Evolutionary conservation across 2,888 invertebrate genomes (phyloP).

Genomic region (Rhyacophila evoluta): DNA sequence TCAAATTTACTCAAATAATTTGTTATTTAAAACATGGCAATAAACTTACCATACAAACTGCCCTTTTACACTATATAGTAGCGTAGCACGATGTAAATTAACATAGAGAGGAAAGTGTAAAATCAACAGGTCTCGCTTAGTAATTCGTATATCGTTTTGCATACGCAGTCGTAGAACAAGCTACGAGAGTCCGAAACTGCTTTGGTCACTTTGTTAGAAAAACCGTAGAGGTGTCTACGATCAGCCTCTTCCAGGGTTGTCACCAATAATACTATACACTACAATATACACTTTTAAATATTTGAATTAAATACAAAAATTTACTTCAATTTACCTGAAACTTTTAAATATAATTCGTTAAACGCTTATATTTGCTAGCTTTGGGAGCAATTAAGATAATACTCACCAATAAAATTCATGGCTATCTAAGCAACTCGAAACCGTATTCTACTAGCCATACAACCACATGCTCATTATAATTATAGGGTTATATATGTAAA

Average conservation of each 20-base stretch:
- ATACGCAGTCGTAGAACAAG: conserved; percentile 12
- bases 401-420: background rate
- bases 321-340: too few relatives aligned
- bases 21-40: conserved; percentile 48
- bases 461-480: too few relatives aligned
- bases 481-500: too few relatives aligned
- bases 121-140: conserved; percentile 51
- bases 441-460: too few relatives aligned
- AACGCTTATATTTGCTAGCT: background rate
- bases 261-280: too few relatives aligned
- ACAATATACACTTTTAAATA: too few relatives aligned
- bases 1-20: conserved; percentile 35
- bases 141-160: conserved; percentile 25
- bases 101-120: conserved; percentile 52
- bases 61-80: conserved; percentile 32
- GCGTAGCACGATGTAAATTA: conserved; percentile 43
- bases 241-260: background rate
- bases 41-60: conserved; percentile 50
- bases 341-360: background rate
- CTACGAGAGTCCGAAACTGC: background rate
- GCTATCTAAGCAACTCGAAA: too few relatives aligned
- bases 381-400: background rate
- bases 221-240: conserved; percentile 7
- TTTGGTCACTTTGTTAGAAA: background rate
- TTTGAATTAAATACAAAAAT: too few relatives aligned